phyloP scores from a whole-genome alignment of 1,140 invertebrate genomes.

The Anadara kagoshimensis region DNA sequence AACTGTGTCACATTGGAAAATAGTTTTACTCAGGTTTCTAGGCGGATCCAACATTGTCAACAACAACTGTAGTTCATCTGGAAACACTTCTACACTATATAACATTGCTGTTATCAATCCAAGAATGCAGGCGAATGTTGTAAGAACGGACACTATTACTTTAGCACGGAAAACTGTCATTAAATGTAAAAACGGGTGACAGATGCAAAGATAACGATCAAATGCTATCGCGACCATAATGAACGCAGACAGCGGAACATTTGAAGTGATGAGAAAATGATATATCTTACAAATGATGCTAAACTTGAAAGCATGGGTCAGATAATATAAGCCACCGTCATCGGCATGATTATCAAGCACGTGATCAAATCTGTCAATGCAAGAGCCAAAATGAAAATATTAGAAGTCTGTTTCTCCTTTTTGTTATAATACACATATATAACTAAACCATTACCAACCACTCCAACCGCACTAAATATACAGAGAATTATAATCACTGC shows the following conservation, averaged over 20 bases:
- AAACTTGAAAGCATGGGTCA: constrained; percentile 49
- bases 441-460: constrained; percentile 70
- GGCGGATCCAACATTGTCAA: not conserved
- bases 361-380: constrained; percentile 69
- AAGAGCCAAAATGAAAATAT: constrained; percentile 71
- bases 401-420: constrained; percentile 66
- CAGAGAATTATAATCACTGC: constrained; percentile 47
- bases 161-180: constrained; percentile 66
- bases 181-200: constrained; percentile 66
- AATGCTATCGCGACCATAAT: constrained; percentile 73
- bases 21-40: not conserved
- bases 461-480: constrained; percentile 63
- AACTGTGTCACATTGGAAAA: no score
- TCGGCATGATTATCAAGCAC: constrained; percentile 66
- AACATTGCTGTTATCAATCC: constrained; percentile 54
- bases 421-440: constrained; percentile 70
- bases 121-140: constrained; percentile 56
- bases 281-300: constrained; percentile 68
- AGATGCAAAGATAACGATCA: constrained; percentile 72
- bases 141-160: constrained; percentile 58
- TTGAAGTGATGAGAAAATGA: constrained; percentile 69
- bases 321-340: constrained; percentile 60
- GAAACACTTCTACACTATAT: constrained; percentile 12
- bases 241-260: constrained; percentile 69
- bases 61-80: not conserved